A percentile compares a stretch with the other conserved stretches of the same genome.
Conservation (phyloP, 1,140 invertebrate genomes). For the Lasioglossum albipes region DNA sequence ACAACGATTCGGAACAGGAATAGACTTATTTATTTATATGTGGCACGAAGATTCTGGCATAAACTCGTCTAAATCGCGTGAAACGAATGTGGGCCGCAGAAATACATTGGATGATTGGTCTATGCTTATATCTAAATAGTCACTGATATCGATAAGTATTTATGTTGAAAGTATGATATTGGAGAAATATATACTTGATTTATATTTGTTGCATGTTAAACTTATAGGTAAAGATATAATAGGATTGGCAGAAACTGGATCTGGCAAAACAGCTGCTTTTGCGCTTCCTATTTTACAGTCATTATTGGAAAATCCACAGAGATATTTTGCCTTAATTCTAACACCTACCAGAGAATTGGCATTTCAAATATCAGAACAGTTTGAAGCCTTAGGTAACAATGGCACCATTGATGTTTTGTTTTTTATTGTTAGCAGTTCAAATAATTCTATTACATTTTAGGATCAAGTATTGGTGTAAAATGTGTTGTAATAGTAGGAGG, state of each 20-base stretch:
- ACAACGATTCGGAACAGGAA: no score
- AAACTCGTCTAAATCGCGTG: no score
- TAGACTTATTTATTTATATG: no score
- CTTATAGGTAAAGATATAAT: conserved; percentile 93
- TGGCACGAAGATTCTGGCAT: no score
- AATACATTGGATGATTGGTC: no score
- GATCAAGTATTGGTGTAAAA: conserved; percentile 93
- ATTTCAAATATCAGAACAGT: conserved; percentile 97
- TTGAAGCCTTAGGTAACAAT: conserved; percentile 91
- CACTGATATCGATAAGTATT: no score
- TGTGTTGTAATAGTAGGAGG: conserved; percentile 98
- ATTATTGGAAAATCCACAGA: conserved; percentile 93
- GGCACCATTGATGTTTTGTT: not conserved
- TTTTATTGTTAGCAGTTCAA: not conserved
- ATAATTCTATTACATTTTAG: conserved; percentile 72
- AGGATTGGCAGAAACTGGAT: conserved; percentile 98
- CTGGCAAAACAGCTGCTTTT: conserved; percentile 99
- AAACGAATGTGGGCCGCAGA: no score
- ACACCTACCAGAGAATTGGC: conserved; percentile 99
- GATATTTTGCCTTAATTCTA: conserved; percentile 95
- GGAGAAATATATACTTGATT: not conserved
- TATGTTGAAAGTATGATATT: not conserved
- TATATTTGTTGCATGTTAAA: not conserved
- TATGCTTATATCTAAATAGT: no score
- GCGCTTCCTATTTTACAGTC: conserved; percentile 96